A percentile compares a stretch with the other conserved stretches of the same genome.
These are phyloP conservation scores for Megatriorchis doriae DNA, from an alignment of 2,113 vertebrate genomes.

Conservation along the genomic window DNA sequence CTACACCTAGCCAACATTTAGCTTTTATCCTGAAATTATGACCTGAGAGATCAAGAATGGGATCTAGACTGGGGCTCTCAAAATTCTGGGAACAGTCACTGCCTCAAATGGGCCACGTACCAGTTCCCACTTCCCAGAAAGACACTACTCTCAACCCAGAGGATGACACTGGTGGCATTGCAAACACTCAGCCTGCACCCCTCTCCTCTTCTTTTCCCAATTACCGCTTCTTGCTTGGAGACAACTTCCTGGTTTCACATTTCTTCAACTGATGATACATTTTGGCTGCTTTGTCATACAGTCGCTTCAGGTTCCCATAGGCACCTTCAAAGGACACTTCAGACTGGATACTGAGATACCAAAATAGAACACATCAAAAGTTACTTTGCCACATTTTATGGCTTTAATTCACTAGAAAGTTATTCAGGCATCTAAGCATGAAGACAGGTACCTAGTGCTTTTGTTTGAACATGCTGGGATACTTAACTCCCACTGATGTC, in stretches of 20 bases:
- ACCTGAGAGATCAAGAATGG: background rate
- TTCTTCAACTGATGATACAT: conserved; percentile 96
- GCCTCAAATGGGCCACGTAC: fast-evolving
- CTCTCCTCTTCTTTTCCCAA: background rate
- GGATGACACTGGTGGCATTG: background rate
- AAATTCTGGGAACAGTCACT: background rate
- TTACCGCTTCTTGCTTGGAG: conserved; percentile 90
- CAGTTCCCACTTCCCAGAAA: background rate
- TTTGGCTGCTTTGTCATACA: conserved; percentile 94
- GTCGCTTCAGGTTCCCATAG: conserved; percentile 91
- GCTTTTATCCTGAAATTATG: background rate
- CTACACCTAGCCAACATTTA: background rate
- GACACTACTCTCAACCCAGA: background rate
- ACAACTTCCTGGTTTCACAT: conserved; percentile 88
- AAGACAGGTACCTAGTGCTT: background rate
- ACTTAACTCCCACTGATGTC: background rate
- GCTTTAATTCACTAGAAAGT: background rate
- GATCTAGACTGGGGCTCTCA: background rate
- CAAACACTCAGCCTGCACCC: background rate
- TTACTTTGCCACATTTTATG: background rate
- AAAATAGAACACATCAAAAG: background rate
- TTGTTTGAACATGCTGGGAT: background rate
- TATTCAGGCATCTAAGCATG: fast-evolving
- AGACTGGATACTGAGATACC: conserved; percentile 88
- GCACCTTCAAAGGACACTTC: conserved; percentile 95